Evolutionary conservation across 2,113 vertebrate genomes (phyloP).

Genomic region (Rhinogobius similis): DNA sequence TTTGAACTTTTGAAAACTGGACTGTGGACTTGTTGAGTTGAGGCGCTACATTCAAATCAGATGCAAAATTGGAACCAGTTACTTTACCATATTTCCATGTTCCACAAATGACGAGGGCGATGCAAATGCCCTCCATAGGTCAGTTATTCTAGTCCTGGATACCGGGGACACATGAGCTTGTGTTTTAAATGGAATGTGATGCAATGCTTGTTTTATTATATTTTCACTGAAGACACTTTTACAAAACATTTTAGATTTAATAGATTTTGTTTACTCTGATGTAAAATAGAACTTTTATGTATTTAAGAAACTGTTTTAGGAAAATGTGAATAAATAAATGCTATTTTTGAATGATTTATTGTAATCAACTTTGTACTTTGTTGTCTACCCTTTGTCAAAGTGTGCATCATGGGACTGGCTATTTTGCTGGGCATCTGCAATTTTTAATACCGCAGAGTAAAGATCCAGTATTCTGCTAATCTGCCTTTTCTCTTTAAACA

Average conservation of each 20-base stretch:
- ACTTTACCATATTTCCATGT: background rate
- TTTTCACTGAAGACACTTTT: conserved; percentile 3
- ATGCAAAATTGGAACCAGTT: background rate
- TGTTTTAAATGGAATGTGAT: background rate
- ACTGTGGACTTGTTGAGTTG: background rate
- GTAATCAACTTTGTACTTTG: too few relatives aligned
- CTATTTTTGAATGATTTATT: background rate
- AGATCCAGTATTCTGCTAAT: too few relatives aligned
- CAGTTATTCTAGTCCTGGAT: background rate
- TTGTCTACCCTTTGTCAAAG: too few relatives aligned
- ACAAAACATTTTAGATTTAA: background rate
- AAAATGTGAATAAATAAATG: background rate
- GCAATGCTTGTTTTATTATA: background rate
- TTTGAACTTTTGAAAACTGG: background rate
- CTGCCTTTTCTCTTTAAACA: too few relatives aligned
- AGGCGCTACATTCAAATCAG: background rate
- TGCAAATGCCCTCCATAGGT: background rate
- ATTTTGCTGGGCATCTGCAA: too few relatives aligned
- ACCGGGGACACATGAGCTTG: background rate
- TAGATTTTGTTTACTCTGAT: background rate
- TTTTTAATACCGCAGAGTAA: too few relatives aligned
- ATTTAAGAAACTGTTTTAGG: background rate
- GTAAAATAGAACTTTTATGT: conserved; percentile 2
- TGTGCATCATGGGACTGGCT: too few relatives aligned
- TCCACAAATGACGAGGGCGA: background rate